phyloP scores from a whole-genome alignment of 1,140 invertebrate genomes.

The Planococcus citri region DNA sequence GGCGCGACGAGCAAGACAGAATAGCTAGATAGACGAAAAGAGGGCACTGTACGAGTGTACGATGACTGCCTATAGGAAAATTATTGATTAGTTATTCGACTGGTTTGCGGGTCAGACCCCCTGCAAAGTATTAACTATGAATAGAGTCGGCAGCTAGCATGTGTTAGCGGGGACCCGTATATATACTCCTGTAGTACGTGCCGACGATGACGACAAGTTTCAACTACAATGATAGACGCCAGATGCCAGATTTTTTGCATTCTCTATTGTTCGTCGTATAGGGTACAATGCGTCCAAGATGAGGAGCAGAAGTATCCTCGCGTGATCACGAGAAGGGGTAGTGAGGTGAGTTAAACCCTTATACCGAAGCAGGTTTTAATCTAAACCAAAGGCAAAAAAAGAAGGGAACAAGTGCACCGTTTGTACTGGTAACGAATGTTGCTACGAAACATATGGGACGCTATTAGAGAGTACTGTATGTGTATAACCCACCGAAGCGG shows the following conservation, averaged over 20 bases:
- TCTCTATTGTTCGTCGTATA: too few relatives aligned
- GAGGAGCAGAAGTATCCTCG: too few relatives aligned
- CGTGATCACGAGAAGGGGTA: not conserved
- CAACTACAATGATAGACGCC: constrained; percentile 6
- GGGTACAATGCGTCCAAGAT: too few relatives aligned
- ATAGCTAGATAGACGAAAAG: too few relatives aligned
- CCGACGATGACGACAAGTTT: not conserved
- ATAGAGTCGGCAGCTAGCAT: constrained; percentile 10
- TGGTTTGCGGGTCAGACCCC: not conserved
- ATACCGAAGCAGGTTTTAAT: too few relatives aligned
- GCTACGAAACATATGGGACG: constrained; percentile 16
- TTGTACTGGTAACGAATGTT: constrained; percentile 12
- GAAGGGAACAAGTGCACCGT: constrained; percentile 4
- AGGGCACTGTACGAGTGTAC: too few relatives aligned
- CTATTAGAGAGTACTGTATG: too few relatives aligned
- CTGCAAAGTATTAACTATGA: not conserved
- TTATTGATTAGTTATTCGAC: not conserved
- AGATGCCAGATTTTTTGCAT: constrained; percentile 14
- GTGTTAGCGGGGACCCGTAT: constrained; percentile 10
- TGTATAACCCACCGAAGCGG: not conserved
- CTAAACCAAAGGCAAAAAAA: too few relatives aligned
- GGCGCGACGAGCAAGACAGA: too few relatives aligned
- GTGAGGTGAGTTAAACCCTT: not conserved
- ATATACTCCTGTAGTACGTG: too few relatives aligned
- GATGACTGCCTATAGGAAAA: not conserved